phyloP scores from a whole-genome alignment of 2,797 vertebrate genomes.

The Sparus aurata region DNA sequence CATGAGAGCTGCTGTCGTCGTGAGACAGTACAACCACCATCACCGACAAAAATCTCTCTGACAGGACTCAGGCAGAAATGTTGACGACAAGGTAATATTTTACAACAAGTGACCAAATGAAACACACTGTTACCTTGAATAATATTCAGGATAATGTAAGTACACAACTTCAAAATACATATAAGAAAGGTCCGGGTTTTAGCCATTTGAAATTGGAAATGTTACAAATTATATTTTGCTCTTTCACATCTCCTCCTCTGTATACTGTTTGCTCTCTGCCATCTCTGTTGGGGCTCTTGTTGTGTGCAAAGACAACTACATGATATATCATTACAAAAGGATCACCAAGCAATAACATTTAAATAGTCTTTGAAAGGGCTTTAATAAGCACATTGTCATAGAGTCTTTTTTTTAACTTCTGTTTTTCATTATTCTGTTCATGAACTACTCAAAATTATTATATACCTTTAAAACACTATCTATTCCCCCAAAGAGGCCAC shows the following conservation, averaged over 20 bases:
- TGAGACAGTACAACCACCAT: too few relatives aligned
- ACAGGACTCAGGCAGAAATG: too few relatives aligned
- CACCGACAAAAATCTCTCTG: too few relatives aligned
- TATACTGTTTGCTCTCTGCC: slow-evolving; percentile 15
- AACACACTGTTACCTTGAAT: too few relatives aligned
- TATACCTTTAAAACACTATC: slow-evolving; percentile 4
- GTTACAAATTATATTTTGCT: too few relatives aligned
- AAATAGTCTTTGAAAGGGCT: slow-evolving; percentile 19
- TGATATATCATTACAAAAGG: slow-evolving; percentile 14
- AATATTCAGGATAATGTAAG: too few relatives aligned
- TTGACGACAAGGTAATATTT: too few relatives aligned
- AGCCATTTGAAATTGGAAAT: too few relatives aligned
- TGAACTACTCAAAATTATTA: slow-evolving; percentile 1
- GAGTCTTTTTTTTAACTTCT: slow-evolving; percentile 13
- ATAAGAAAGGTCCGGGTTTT: too few relatives aligned
- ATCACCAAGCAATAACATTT: slow-evolving; percentile 26
- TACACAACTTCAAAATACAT: too few relatives aligned
- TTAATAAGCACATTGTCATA: slow-evolving; percentile 25
- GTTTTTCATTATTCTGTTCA: slow-evolving; percentile 4
- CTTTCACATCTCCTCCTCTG: slow-evolving; percentile 19
- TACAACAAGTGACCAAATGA: too few relatives aligned
- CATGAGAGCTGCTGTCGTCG: too few relatives aligned
- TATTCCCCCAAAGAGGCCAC: neutral
- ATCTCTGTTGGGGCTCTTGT: neutral
- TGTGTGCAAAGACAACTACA: slow-evolving; percentile 22